A percentile compares a stretch with the other conserved stretches of the same genome.
Evolutionary conservation across 2,113 vertebrate genomes (phyloP).

Genomic region (Maccullochella peelii): DNA sequence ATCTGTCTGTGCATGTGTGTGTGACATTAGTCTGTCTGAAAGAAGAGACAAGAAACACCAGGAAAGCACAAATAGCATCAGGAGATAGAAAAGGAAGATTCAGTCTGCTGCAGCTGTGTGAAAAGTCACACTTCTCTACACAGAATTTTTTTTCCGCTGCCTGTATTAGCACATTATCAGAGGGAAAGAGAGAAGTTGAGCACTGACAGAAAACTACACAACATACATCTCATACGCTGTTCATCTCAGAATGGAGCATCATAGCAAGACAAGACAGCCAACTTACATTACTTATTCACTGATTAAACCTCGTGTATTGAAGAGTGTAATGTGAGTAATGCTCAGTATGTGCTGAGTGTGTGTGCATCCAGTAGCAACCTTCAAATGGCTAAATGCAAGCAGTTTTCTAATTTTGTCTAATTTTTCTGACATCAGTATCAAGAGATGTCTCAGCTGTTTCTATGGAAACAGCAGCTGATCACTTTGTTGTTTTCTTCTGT

Average conservation of each 20-base stretch:
- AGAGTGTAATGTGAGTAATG: not conserved
- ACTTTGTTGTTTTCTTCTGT: not conserved
- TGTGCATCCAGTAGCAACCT: not conserved
- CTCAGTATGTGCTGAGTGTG: not conserved
- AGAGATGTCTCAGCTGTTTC: constrained; percentile 15
- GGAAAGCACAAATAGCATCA: constrained; percentile 17
- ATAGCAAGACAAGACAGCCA: not conserved
- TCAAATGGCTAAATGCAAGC: not conserved
- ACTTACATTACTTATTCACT: not conserved
- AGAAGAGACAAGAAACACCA: not conserved
- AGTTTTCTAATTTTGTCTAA: not conserved
- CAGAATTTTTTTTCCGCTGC: constrained; percentile 21
- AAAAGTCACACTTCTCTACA: constrained; percentile 69
- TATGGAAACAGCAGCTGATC: constrained; percentile 18
- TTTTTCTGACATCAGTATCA: not conserved
- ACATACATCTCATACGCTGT: not conserved
- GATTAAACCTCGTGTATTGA: not conserved
- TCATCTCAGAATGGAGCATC: not conserved
- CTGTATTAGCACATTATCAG: constrained; percentile 57
- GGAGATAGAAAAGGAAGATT: constrained; percentile 25
- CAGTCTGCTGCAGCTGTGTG: constrained; percentile 55
- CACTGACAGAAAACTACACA: not conserved
- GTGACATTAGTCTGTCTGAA: not conserved
- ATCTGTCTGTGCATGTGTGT: not conserved
- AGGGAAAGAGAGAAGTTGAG: not conserved